Evolutionary conservation across 2,888 invertebrate species (phyloP).

Genomic region (Chrysodeixis includens): DNA sequence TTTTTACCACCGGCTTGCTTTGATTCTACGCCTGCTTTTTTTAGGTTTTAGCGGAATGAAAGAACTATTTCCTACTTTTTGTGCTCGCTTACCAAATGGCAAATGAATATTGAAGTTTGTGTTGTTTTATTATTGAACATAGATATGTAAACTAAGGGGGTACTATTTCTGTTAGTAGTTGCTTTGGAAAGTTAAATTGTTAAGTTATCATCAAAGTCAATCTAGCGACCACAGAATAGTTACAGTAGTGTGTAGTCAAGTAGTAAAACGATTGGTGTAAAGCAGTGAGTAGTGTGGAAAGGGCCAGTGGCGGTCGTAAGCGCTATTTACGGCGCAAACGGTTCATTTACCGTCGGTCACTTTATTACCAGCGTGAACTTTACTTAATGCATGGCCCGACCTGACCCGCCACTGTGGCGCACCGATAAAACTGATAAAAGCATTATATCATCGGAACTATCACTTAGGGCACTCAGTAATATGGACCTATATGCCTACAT

Average conservation of each 20-base stretch:
- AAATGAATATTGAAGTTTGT: background rate
- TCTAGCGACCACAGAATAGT: slow-evolving; percentile 28
- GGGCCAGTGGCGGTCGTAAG: slow-evolving; percentile 73
- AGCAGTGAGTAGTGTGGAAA: slow-evolving; percentile 62
- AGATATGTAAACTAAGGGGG: background rate
- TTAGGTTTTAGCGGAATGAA: slow-evolving; percentile 5
- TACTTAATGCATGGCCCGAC: slow-evolving; percentile 67
- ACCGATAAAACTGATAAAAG: slow-evolving; percentile 43
- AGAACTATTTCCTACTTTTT: background rate
- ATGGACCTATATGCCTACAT: slow-evolving; percentile 13
- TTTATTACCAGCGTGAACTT: slow-evolving; percentile 76
- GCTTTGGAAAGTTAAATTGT: slow-evolving; percentile 25
- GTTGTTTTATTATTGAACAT: background rate
- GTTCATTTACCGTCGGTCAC: slow-evolving; percentile 79
- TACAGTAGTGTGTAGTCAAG: slow-evolving; percentile 39
- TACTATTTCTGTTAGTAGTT: background rate
- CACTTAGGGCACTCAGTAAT: background rate
- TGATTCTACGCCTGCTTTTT: slow-evolving; percentile 24
- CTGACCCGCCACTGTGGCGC: slow-evolving; percentile 33
- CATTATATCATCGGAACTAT: slow-evolving; percentile 29
- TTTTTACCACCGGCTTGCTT: slow-evolving; percentile 36
- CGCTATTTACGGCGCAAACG: slow-evolving; percentile 78
- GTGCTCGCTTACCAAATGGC: background rate
- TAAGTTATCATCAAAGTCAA: slow-evolving; percentile 15
- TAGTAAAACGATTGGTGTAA: slow-evolving; percentile 55